Conservation (phyloP, 92 coral and sea anemone genomes). For the Phenganax stokvisi region DNA sequence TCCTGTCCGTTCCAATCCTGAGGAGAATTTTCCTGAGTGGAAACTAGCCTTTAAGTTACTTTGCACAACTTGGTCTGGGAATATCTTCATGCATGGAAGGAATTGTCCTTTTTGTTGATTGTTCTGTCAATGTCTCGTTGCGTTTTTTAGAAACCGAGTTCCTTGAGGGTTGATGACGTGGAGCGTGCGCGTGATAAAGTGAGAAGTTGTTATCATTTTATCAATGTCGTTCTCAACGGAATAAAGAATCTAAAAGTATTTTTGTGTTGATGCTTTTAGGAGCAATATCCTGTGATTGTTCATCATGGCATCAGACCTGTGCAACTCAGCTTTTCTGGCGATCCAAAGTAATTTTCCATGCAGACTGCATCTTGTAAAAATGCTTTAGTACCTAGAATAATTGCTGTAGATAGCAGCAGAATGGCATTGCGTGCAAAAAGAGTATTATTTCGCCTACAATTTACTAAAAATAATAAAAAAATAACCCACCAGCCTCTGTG, state of each 20-base stretch:
- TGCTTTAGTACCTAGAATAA: no score
- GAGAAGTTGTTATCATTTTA: slow-evolving; percentile 18
- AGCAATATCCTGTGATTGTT: slow-evolving; percentile 66
- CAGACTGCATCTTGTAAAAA: no score
- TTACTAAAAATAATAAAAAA: no score
- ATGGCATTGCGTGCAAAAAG: neutral
- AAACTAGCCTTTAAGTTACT: no score
- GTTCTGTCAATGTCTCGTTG: neutral
- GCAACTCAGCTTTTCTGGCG: slow-evolving; percentile 85
- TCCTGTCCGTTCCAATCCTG: no score
- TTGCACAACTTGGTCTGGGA: no score
- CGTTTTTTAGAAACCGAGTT: slow-evolving; percentile 69
- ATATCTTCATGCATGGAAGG: no score
- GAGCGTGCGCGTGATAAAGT: slow-evolving; percentile 43
- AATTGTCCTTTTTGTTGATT: neutral
- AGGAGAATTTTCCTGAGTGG: no score
- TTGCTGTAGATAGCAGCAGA: no score
- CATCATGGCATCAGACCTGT: slow-evolving; percentile 92
- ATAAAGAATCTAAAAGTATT: neutral
- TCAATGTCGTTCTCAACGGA: no score
- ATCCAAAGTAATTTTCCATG: slow-evolving; percentile 60
- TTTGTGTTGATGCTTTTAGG: neutral
- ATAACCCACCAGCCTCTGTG: no score
- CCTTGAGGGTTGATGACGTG: slow-evolving; percentile 70
- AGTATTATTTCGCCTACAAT: neutral